phyloP scores from a whole-genome alignment of 2,888 invertebrate genomes.

The Macrosiphum euphorbiae region DNA sequence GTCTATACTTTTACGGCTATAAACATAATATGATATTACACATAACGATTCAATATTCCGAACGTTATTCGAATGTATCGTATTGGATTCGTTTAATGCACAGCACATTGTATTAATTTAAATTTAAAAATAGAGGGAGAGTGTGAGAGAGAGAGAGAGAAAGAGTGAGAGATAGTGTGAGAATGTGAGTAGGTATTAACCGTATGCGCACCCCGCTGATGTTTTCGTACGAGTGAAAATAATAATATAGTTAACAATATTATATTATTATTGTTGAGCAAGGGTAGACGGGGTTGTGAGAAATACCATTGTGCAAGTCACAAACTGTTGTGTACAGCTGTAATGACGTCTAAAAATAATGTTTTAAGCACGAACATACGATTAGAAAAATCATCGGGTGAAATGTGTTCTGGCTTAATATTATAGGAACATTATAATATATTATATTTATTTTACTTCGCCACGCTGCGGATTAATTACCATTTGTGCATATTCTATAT shows the following conservation, averaged over 20 bases:
- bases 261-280: not conserved
- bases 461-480: not conserved
- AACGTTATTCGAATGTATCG: not conserved
- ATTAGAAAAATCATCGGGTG: not conserved
- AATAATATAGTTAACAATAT: not conserved
- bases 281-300: not conserved
- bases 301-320: not conserved
- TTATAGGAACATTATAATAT: not conserved
- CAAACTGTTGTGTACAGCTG: not conserved
- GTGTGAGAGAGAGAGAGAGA: not conserved
- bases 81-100: not conserved
- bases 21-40: not conserved
- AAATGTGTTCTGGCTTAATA: conserved; percentile 1
- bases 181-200: not conserved
- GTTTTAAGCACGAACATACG: not conserved
- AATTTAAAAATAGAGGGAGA: not conserved
- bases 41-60: not conserved
- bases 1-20: not conserved
- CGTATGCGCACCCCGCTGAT: not conserved
- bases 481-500: not conserved
- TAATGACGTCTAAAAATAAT: not conserved
- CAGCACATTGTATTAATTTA: not conserved
- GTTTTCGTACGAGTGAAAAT: not conserved
- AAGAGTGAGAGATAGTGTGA: not conserved
- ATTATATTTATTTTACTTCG: not conserved